These are phyloP conservation scores for Dendronephthya gigantea DNA, from an alignment of 64 coral and sea anemone species.

Conservation along the genomic window DNA sequence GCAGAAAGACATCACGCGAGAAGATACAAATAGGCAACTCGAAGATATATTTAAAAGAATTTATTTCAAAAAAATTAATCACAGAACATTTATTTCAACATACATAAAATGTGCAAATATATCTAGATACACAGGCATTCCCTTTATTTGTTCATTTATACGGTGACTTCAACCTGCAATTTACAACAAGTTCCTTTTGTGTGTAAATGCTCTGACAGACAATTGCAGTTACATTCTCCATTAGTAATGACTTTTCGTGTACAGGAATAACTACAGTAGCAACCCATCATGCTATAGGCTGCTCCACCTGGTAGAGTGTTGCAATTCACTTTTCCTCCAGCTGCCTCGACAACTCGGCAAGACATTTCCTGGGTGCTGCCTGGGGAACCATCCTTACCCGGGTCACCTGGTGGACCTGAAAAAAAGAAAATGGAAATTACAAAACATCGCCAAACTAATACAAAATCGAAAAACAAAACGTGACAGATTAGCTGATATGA, in stretches of 20 bases:
- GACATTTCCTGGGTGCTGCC: background rate
- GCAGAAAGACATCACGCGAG: background rate
- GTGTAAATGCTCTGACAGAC: background rate
- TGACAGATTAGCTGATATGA: too few species aligned
- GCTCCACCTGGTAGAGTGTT: background rate
- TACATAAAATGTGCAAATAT: constrained; percentile 1
- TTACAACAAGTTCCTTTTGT: background rate
- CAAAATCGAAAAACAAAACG: too few species aligned
- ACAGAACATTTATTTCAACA: background rate
- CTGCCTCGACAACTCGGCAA: background rate
- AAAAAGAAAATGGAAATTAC: background rate
- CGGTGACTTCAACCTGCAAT: background rate
- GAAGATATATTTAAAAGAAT: background rate
- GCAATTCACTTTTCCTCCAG: background rate
- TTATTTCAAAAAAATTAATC: background rate
- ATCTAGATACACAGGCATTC: background rate
- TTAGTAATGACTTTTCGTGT: background rate
- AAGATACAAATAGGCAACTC: background rate
- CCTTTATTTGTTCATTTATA: background rate
- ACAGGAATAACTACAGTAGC: background rate
- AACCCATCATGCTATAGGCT: background rate
- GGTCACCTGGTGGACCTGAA: background rate
- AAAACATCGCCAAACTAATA: background rate
- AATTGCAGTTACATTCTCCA: background rate
- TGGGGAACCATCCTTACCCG: background rate